These are phyloP conservation scores for Diadophis punctatus DNA, from an alignment of 2,113 vertebrate species.

Conservation along the genomic window DNA sequence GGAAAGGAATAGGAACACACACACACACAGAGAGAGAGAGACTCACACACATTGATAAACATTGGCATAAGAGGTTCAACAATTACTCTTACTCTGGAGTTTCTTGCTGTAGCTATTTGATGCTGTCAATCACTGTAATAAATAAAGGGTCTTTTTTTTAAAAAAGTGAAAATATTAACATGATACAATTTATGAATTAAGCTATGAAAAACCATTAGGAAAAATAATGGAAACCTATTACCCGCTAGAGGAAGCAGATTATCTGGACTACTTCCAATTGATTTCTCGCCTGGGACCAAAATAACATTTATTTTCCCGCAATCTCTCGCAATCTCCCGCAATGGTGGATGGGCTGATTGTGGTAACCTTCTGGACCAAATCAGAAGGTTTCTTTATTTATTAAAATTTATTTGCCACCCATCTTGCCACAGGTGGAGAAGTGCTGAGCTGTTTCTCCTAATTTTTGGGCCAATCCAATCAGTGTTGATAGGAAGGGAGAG, in stretches of 20 bases:
- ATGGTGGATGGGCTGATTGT: neutral
- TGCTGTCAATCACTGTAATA: neutral
- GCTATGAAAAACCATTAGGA: neutral
- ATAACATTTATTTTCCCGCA: neutral
- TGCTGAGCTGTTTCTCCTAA: neutral
- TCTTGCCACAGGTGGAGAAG: neutral
- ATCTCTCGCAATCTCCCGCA: neutral
- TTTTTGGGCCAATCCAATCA: neutral
- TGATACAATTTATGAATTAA: neutral
- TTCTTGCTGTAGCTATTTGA: neutral
- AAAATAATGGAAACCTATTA: neutral
- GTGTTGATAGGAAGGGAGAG: neutral
- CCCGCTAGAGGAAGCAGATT: neutral
- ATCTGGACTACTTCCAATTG: neutral
- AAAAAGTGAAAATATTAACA: neutral
- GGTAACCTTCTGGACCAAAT: neutral
- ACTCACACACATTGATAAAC: neutral
- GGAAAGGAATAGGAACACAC: neutral
- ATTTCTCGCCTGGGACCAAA: neutral
- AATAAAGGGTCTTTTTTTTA: neutral
- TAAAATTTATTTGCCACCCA: neutral
- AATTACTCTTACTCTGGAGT: neutral
- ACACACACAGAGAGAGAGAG: too few species aligned
- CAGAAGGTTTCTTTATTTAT: neutral
- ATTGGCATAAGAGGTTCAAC: neutral